Percentiles rank a stretch among this genome's conserved stretches.
Conservation (phyloP, 2,888 invertebrate genomes). For the Synanthedon andrenaeformis region DNA sequence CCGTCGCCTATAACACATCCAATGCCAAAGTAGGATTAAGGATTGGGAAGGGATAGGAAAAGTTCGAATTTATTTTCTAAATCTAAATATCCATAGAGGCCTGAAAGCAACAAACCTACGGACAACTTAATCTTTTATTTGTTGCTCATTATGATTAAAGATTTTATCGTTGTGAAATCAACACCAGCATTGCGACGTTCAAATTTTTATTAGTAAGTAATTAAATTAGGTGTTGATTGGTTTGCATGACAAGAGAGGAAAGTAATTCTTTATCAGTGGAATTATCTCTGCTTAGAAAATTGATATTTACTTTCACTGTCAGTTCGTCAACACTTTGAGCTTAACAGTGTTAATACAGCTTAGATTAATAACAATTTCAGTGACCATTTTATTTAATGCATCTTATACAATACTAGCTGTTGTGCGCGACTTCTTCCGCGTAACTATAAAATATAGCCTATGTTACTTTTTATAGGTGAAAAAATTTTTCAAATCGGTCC, state of each 20-base stretch:
- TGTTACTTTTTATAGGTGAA: too few relatives aligned
- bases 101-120: too few relatives aligned
- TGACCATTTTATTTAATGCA: slow-evolving; percentile 44
- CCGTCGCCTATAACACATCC: too few relatives aligned
- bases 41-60: too few relatives aligned
- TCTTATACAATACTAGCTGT: too few relatives aligned
- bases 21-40: too few relatives aligned
- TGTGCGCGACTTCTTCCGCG: too few relatives aligned
- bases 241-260: slow-evolving; percentile 36
- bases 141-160: too few relatives aligned
- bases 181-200: slow-evolving; percentile 23
- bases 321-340: slow-evolving; percentile 7
- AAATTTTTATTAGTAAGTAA: slow-evolving; percentile 17
- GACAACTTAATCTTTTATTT: slow-evolving; percentile 21
- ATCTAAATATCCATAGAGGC: too few relatives aligned
- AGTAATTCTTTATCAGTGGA: slow-evolving; percentile 36
- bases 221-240: slow-evolving; percentile 44
- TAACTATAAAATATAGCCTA: too few relatives aligned
- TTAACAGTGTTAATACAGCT: slow-evolving; percentile 23
- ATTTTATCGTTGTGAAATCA: slow-evolving; percentile 15
- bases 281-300: slow-evolving; percentile 38
- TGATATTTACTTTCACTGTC: slow-evolving; percentile 20
- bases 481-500: too few relatives aligned
- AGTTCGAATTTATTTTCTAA: too few relatives aligned
- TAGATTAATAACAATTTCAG: slow-evolving; percentile 30